phyloP scores from a whole-genome alignment of 2,113 vertebrate species.

The Nothocercus julius region DNA sequence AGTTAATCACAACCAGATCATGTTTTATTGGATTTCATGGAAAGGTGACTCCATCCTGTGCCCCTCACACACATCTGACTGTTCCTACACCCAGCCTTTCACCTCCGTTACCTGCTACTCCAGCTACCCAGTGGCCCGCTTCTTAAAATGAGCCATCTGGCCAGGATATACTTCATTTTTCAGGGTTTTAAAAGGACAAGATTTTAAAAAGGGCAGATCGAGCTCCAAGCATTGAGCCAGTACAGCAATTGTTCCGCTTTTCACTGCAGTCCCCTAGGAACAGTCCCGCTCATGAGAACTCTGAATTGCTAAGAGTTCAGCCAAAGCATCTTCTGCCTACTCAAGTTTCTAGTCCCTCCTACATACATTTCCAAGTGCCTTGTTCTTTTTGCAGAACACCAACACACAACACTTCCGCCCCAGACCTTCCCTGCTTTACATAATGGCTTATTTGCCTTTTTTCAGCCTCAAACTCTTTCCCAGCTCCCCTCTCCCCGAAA shows the following conservation, averaged over 20 bases:
- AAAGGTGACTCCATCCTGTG: not conserved
- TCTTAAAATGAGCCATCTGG: slow-evolving; percentile 30
- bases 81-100: slow-evolving; percentile 22
- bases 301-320: slow-evolving; percentile 32
- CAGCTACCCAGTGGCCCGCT: slow-evolving; percentile 3
- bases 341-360: slow-evolving; percentile 48
- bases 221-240: not conserved
- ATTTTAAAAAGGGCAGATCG: slow-evolving; percentile 9
- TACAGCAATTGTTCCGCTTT: slow-evolving; percentile 23
- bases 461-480: not conserved
- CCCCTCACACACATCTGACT: slow-evolving; percentile 4
- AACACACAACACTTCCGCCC: not conserved
- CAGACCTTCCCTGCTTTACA: not conserved
- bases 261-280: slow-evolving; percentile 1
- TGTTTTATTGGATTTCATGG: slow-evolving; percentile 53
- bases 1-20: slow-evolving; percentile 49
- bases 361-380: not conserved
- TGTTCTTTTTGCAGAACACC: slow-evolving; percentile 14
- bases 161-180: slow-evolving; percentile 7
- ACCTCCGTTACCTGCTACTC: slow-evolving; percentile 37
- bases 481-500: not conserved
- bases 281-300: slow-evolving; percentile 22
- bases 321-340: slow-evolving; percentile 57
- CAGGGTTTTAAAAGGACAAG: not conserved
- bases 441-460: not conserved